Conservation (phyloP, 1,140 invertebrate genomes). For the Stenopsyche tienmushanensis region DNA sequence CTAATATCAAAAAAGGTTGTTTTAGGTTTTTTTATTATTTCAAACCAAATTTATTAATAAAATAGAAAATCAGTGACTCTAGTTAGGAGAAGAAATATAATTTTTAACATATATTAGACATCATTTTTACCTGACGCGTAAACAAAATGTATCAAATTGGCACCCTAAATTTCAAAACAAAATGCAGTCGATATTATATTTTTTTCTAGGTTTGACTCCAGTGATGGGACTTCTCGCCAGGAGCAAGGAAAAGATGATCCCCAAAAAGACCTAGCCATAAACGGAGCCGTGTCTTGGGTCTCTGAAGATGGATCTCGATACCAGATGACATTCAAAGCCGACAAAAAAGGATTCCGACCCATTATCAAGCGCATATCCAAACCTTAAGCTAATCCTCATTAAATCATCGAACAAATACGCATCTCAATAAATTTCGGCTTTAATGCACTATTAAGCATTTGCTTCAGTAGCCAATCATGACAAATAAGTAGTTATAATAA, state of each 20-base stretch:
- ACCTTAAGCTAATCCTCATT: conserved; percentile 14
- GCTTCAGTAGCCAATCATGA: not conserved
- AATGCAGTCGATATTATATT: too few relatives aligned
- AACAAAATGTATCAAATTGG: too few relatives aligned
- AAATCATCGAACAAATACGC: too few relatives aligned
- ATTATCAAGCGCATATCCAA: conserved; percentile 49
- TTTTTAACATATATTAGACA: too few relatives aligned
- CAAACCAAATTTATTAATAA: too few relatives aligned
- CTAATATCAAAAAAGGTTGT: too few relatives aligned
- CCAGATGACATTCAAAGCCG: conserved; percentile 72
- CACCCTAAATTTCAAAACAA: too few relatives aligned
- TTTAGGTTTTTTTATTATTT: too few relatives aligned
- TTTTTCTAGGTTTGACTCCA: conserved; percentile 61
- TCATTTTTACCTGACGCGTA: too few relatives aligned
- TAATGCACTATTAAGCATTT: not conserved
- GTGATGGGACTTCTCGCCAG: conserved; percentile 63
- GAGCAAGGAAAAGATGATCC: conserved; percentile 63
- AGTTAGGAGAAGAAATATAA: too few relatives aligned
- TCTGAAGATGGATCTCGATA: conserved; percentile 72
- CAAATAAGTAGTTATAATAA: not conserved
- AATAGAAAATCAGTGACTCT: too few relatives aligned
- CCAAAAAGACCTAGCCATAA: conserved; percentile 62
- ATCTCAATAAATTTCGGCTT: not conserved
- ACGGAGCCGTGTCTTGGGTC: conserved; percentile 62
- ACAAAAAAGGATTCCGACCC: conserved; percentile 77